A percentile compares a stretch with the other conserved stretches of the same genome.
Conservation (phyloP, 2,888 invertebrate genomes). For the Ptilodon capucinus region DNA sequence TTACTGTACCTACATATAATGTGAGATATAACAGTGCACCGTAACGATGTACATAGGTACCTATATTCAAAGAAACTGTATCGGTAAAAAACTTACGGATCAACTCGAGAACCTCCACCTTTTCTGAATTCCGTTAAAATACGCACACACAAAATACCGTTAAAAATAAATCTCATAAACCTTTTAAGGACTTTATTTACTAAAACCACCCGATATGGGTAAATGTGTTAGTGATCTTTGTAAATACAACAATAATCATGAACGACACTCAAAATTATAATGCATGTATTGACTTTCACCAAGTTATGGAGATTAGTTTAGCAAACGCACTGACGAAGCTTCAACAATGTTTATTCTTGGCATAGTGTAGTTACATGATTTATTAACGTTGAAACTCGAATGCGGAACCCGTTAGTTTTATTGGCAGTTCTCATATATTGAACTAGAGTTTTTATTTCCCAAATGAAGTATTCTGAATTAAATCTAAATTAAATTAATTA, state of each 20-base stretch:
- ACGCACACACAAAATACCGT: background rate
- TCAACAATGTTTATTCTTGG: conserved; percentile 69
- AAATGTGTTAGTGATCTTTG: conserved; percentile 19
- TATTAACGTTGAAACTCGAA: conserved; percentile 58
- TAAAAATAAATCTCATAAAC: background rate
- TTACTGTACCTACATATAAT: no score
- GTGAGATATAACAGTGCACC: no score
- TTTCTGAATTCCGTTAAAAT: no score
- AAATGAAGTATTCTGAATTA: no score
- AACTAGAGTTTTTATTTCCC: background rate
- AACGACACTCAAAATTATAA: conserved; percentile 63
- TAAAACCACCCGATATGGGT: conserved; percentile 4
- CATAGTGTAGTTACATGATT: conserved; percentile 64
- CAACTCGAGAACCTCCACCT: no score
- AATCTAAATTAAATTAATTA: no score
- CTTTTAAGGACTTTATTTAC: background rate
- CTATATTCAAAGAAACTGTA: no score
- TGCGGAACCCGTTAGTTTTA: conserved; percentile 50
- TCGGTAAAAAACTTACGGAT: no score
- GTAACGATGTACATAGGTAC: no score
- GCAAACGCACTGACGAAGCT: conserved; percentile 71
- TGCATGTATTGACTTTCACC: conserved; percentile 69
- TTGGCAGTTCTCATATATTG: conserved; percentile 24
- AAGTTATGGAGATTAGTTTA: conserved; percentile 69
- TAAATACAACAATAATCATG: conserved; percentile 25